phyloP scores from a whole-genome alignment of 2,113 vertebrate genomes.

The Poicephalus meyeri region DNA sequence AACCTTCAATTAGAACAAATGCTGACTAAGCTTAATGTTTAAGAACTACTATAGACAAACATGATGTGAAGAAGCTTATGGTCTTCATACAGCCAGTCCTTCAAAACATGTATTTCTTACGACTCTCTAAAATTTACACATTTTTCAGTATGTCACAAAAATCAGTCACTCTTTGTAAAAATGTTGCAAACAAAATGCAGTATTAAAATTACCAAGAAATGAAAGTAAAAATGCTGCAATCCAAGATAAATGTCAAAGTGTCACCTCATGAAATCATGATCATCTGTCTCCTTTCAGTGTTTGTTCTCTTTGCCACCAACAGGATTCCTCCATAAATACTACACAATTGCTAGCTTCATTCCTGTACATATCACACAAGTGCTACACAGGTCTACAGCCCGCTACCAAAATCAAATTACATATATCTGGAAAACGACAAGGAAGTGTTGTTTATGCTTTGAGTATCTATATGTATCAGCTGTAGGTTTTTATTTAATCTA shows the following conservation, averaged over 20 bases:
- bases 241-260: background rate
- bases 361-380: background rate
- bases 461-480: fast-evolving
- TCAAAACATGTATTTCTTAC: background rate
- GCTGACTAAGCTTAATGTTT: background rate
- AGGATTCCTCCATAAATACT: background rate
- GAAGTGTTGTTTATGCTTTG: background rate
- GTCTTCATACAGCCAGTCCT: background rate
- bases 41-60: background rate
- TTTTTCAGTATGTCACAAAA: background rate
- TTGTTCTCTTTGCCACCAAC: background rate
- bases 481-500: background rate
- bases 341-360: background rate
- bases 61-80: background rate
- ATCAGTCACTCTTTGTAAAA: background rate
- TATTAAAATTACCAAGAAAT: background rate
- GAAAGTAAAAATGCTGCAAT: background rate
- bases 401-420: background rate
- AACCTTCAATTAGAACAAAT: background rate
- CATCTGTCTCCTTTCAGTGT: background rate
- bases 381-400: background rate
- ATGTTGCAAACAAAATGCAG: background rate
- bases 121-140: background rate
- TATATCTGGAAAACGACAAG: background rate
- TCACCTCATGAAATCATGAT: background rate